A percentile compares a stretch with the other conserved stretches of the same genome.
These are phyloP conservation scores for Brotula barbata DNA, from an alignment of 2,797 vertebrate genomes.

Conservation along the genomic window DNA sequence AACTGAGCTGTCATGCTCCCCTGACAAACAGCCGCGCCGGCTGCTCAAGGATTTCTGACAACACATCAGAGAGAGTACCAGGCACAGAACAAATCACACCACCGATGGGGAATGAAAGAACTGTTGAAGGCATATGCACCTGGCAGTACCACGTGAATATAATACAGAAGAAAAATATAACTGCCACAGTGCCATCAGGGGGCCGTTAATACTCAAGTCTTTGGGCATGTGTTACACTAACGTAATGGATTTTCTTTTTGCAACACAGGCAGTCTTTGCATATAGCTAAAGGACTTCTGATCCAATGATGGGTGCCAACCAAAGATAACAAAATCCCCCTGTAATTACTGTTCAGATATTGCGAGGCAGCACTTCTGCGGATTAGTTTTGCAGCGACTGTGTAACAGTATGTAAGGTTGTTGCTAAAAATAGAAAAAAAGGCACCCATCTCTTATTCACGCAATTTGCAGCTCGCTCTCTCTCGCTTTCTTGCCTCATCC, in stretches of 20 bases:
- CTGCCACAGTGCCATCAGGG: slow-evolving; percentile 56
- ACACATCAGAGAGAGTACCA: slow-evolving; percentile 47
- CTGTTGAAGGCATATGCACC: slow-evolving; percentile 64
- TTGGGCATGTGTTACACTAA: slow-evolving; percentile 57
- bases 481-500: slow-evolving; percentile 52
- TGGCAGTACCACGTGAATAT: slow-evolving; percentile 68
- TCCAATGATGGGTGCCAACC: slow-evolving; percentile 74
- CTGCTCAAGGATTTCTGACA: slow-evolving; percentile 55
- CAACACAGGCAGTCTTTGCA: slow-evolving; percentile 50
- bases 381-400: slow-evolving; percentile 67
- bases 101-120: slow-evolving; percentile 46
- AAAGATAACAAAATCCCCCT: slow-evolving; percentile 64
- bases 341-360: slow-evolving; percentile 70
- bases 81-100: slow-evolving; percentile 55
- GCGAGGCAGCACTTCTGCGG: slow-evolving; percentile 60
- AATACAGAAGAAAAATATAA: slow-evolving; percentile 34
- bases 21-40: slow-evolving; percentile 26
- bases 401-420: slow-evolving; percentile 62
- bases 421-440: slow-evolving; percentile 71
- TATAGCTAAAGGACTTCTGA: slow-evolving; percentile 63
- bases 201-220: slow-evolving; percentile 72
- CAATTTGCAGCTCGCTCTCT: slow-evolving; percentile 60
- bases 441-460: slow-evolving; percentile 67
- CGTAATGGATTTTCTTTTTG: slow-evolving; percentile 58
- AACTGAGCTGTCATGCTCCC: slow-evolving; percentile 25